Evolutionary conservation across 2,113 vertebrate genomes (phyloP).

Genomic region (Larimichthys crocea): DNA sequence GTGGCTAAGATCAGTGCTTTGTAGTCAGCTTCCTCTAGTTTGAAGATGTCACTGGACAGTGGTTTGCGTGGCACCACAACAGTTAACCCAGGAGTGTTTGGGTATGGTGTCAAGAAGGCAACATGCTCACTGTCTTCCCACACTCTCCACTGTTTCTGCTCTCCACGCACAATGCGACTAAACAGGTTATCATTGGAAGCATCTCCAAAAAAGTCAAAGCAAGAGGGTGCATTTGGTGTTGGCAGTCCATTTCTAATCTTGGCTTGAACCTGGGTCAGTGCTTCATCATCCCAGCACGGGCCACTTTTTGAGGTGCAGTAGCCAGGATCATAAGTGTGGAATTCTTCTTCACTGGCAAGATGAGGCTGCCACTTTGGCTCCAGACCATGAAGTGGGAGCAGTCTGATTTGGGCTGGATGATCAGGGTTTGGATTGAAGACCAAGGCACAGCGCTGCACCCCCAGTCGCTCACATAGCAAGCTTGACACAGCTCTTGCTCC

Average conservation of each 20-base stretch:
- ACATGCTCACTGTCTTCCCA: constrained; percentile 85
- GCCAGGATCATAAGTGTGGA: constrained; percentile 76
- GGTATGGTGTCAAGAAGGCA: constrained; percentile 85
- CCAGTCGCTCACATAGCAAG: constrained; percentile 76
- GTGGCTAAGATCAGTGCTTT: constrained; percentile 75
- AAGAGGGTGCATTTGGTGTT: constrained; percentile 77
- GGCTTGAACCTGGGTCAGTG: constrained; percentile 72
- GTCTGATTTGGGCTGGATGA: constrained; percentile 73
- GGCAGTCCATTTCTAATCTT: constrained; percentile 77
- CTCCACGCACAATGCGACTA: constrained; percentile 81
- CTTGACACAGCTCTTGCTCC: constrained; percentile 77
- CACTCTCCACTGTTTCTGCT: constrained; percentile 85
- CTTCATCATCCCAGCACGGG: constrained; percentile 74
- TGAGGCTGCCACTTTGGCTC: constrained; percentile 77
- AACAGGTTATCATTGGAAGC: constrained; percentile 73
- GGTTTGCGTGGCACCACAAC: constrained; percentile 84
- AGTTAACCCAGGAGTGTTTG: constrained; percentile 82
- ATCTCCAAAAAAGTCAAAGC: constrained; percentile 80
- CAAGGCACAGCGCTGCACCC: constrained; percentile 83
- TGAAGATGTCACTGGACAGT: constrained; percentile 82
- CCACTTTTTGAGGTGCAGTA: constrained; percentile 84
- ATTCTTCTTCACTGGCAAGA: constrained; percentile 78
- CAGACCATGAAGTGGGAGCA: constrained; percentile 83
- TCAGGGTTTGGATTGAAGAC: constrained; percentile 72
- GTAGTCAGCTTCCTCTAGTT: constrained; percentile 76